phyloP scores from a whole-genome alignment of 2,888 invertebrate genomes.

The Spodoptera littoralis region DNA sequence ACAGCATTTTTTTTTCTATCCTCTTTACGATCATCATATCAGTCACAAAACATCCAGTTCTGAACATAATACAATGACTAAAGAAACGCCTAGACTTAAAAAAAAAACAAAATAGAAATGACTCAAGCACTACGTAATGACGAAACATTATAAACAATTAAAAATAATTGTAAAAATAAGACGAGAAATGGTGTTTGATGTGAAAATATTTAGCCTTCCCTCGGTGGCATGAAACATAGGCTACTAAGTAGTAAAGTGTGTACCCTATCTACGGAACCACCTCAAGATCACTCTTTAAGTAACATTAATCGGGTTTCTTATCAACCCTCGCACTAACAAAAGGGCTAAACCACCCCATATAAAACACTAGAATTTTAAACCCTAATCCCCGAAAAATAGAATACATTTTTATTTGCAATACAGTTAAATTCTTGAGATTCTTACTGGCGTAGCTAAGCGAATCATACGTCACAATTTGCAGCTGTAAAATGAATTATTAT shows the following conservation, averaged over 20 bases:
- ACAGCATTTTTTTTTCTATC: too few species aligned
- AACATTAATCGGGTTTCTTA: slow-evolving; percentile 84
- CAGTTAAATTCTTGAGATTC: slow-evolving; percentile 47
- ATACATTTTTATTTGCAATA: neutral
- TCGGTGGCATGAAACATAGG: slow-evolving; percentile 74
- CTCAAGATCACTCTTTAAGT: slow-evolving; percentile 83
- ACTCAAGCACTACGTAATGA: neutral
- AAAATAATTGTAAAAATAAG: slow-evolving; percentile 35
- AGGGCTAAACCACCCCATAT: slow-evolving; percentile 36
- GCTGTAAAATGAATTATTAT: slow-evolving; percentile 57
- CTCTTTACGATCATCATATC: too few species aligned
- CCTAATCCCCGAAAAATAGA: slow-evolving; percentile 9
- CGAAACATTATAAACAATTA: slow-evolving; percentile 11
- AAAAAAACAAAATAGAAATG: too few species aligned
- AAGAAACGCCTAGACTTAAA: too few species aligned
- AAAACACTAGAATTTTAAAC: slow-evolving; percentile 2
- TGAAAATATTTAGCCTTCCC: slow-evolving; percentile 66
- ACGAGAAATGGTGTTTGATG: slow-evolving; percentile 49
- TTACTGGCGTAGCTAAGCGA: slow-evolving; percentile 45
- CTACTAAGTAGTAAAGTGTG: slow-evolving; percentile 86
- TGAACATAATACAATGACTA: too few species aligned
- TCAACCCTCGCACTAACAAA: slow-evolving; percentile 55
- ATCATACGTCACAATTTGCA: slow-evolving; percentile 58
- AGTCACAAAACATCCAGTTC: too few species aligned
- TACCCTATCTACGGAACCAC: slow-evolving; percentile 78